These are phyloP conservation scores for Archilochus colubris DNA, from an alignment of 2,113 vertebrate genomes.

Conservation along the genomic window DNA sequence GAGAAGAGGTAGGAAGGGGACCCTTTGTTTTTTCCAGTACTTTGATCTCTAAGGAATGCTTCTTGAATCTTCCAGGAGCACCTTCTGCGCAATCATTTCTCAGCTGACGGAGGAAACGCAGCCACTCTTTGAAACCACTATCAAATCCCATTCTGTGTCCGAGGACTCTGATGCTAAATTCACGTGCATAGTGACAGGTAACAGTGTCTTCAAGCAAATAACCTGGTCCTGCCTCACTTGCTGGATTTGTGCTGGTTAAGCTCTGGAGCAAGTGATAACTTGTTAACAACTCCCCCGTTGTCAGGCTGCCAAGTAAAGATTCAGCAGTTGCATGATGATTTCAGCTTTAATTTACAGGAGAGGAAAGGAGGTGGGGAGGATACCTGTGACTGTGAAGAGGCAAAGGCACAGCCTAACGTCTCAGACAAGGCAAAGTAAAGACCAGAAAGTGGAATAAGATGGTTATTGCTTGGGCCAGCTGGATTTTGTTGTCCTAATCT, in stretches of 20 bases:
- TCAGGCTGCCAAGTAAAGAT: not conserved
- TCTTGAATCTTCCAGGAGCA: slow-evolving; percentile 88
- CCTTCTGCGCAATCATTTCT: slow-evolving; percentile 95
- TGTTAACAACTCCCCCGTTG: not conserved
- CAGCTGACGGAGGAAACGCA: slow-evolving; percentile 97
- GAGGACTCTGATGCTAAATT: slow-evolving; percentile 93
- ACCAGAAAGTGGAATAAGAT: not conserved
- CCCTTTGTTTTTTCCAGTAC: not conserved
- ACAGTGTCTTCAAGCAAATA: not conserved
- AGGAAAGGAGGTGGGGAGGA: too few relatives aligned
- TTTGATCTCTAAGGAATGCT: slow-evolving; percentile 64
- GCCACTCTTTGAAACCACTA: slow-evolving; percentile 91
- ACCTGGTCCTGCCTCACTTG: not conserved
- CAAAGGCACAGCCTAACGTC: not conserved
- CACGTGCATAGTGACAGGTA: slow-evolving; percentile 95
- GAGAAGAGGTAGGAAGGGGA: not conserved
- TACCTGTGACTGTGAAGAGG: not conserved
- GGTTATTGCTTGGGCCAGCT: not conserved
- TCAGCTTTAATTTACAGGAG: not conserved
- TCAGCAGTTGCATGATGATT: not conserved
- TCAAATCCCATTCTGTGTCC: slow-evolving; percentile 93
- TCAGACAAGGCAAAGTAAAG: not conserved
- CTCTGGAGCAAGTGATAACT: not conserved
- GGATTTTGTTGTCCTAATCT: not conserved
- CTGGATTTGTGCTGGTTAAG: not conserved